Base-by-base conservation (phyloP, 2,888 invertebrate genomes). In the Coelinius sp. region DNA sequence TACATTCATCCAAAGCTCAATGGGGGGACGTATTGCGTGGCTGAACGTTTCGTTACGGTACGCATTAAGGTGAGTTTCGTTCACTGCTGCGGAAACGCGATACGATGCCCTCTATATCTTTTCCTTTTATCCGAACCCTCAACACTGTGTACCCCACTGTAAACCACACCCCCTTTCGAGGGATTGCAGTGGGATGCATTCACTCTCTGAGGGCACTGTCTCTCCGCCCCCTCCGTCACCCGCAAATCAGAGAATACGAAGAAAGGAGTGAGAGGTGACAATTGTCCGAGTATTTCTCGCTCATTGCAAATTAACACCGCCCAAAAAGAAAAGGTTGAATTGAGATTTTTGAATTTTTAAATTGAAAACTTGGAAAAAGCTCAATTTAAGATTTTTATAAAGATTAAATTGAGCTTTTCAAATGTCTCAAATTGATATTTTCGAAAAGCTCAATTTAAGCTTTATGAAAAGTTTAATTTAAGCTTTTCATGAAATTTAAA, bases 81-180 rank as follows among this genome's bases (percentile, higher is more conserved):
- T 81, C 83, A 83, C 75, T 80, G 80, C 83, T 84, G 85, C 80
- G 84, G 85, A 85, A 85, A 85, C 80, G 81, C 82, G 85, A 85
- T 85, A 85, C 73, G 84, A 77, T 76, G 73, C 71, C 73, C 74
- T 68, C 25, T 64, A 67, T 71, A 71, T 68, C 65, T 56, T 56
- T 27, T 25, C n/a, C 73, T 52, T 66, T 66, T 31, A 52, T 66
- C 31, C 35, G 17, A 12, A 31, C 27, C 14, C 27, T 14, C 24
- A 59, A 12, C 46, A 17, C 46, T 20, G 8, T 10, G 41, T 41
- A n/a, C 41, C n/a, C 41, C 41, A n/a, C 41, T 41, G n/a, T 12
- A n/a, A 41, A 41, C n/a, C 12, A 35, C 35, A n/a, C 41, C 41
- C 41, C n/a, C 41, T 41, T 41, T 41, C n/a, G n/a, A 41, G 41